Evolutionary conservation across 1,140 invertebrate species (phyloP).

Genomic region (Papilio dardanus): DNA sequence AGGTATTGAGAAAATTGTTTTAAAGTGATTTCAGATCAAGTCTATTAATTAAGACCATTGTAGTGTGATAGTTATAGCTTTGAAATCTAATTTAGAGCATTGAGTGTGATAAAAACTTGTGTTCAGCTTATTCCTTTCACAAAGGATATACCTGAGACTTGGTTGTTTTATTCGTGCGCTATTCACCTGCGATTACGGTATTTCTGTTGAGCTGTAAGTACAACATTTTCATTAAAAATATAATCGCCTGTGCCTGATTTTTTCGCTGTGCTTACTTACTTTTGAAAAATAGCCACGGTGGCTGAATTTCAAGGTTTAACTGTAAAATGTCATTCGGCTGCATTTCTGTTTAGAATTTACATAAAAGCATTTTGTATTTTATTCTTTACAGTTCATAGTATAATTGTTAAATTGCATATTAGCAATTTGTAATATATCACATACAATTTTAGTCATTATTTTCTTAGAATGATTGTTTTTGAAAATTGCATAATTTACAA

Average conservation of each 20-base stretch:
- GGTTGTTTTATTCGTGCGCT: constrained; percentile 49
- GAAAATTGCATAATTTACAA: background rate
- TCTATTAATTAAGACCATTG: constrained; percentile 7
- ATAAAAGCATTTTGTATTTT: background rate
- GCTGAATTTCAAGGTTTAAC: constrained; percentile 22
- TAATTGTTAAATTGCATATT: background rate
- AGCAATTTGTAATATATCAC: background rate
- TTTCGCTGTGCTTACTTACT: background rate
- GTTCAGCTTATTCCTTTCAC: constrained; percentile 59
- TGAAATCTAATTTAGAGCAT: constrained; percentile 31
- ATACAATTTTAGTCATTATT: background rate
- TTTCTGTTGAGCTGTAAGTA: constrained; percentile 50
- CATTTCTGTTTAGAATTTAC: constrained; percentile 12
- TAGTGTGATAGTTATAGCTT: constrained; percentile 5
- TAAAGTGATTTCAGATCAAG: constrained; percentile 29
- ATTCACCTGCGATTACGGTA: constrained; percentile 44
- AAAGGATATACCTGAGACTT: constrained; percentile 60
- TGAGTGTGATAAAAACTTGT: constrained; percentile 44
- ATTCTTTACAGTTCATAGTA: background rate
- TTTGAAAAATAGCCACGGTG: constrained; percentile 8
- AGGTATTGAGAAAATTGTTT: constrained; percentile 58
- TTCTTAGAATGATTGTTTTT: background rate
- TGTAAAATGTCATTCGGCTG: constrained; percentile 21
- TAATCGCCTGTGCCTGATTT: background rate
- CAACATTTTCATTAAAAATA: constrained; percentile 24